A percentile compares a stretch with the other conserved stretches of the same genome.
Conservation (phyloP, 2,113 vertebrate species). For the Sphaerodactylus townsendi region DNA sequence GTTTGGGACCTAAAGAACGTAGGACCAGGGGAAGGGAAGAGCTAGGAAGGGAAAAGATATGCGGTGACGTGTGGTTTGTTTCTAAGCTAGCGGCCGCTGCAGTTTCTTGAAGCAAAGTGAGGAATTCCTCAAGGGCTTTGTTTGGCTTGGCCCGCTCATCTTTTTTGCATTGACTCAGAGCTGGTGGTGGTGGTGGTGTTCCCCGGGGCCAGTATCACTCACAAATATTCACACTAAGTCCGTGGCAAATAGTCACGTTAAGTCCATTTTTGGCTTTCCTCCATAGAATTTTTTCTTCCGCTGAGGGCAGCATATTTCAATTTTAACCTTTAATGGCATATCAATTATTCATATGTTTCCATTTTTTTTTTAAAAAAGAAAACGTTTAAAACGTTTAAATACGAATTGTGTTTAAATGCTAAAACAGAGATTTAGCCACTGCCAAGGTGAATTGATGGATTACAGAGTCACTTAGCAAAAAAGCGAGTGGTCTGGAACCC, state of each 20-base stretch:
- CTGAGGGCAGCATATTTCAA: neutral
- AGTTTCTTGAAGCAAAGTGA: neutral
- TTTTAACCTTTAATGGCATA: too few relatives aligned
- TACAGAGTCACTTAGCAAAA: too few relatives aligned
- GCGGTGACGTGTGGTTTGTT: neutral
- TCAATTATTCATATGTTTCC: too few relatives aligned
- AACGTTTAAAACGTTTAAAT: too few relatives aligned
- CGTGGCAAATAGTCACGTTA: too few relatives aligned
- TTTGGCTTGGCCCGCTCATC: neutral
- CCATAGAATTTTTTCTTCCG: neutral
- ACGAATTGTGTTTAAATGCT: too few relatives aligned
- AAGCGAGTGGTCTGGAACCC: too few relatives aligned
- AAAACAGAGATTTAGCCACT: too few relatives aligned
- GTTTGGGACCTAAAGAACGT: neutral
- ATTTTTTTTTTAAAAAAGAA: too few relatives aligned
- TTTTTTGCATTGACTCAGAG: neutral
- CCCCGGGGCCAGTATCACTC: too few relatives aligned
- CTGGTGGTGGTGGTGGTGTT: neutral
- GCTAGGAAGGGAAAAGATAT: neutral
- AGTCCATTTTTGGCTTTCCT: neutral
- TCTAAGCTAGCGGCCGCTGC: neutral
- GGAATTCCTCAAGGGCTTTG: neutral
- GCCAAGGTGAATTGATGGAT: too few relatives aligned
- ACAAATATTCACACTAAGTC: too few relatives aligned
- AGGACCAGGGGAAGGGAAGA: neutral